Evolutionary conservation across 2,888 invertebrate genomes (phyloP).

Genomic region (Altica lythri): DNA sequence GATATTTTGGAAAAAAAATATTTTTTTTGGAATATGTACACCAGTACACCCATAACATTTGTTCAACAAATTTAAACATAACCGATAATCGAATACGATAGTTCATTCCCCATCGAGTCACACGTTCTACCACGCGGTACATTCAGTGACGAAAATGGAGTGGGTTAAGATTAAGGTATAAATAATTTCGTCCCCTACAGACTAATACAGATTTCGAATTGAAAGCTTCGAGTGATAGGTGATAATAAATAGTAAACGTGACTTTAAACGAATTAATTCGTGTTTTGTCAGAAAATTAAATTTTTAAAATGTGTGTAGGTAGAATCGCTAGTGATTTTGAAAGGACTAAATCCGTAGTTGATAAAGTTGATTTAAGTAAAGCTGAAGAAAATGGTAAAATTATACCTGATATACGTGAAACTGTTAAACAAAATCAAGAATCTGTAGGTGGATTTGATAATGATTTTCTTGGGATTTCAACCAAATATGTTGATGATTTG

Average conservation of each 20-base stretch:
- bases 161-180: constrained; percentile 14
- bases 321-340: constrained; percentile 36
- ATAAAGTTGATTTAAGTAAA: constrained; percentile 5
- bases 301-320: constrained; percentile 40
- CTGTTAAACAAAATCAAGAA: not conserved
- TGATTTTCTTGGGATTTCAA: constrained; percentile 47
- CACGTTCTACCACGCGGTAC: constrained; percentile 11
- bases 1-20: too few relatives aligned
- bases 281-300: not conserved
- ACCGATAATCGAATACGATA: too few relatives aligned
- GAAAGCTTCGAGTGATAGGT: too few relatives aligned
- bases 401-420: not conserved
- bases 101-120: too few relatives aligned
- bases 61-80: too few relatives aligned
- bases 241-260: constrained; percentile 1
- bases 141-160: constrained; percentile 6
- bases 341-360: constrained; percentile 18
- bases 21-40: too few relatives aligned
- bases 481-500: constrained; percentile 47
- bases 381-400: not conserved
- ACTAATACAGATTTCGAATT: not conserved
- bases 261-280: not conserved
- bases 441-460: constrained; percentile 12
- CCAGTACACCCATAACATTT: too few relatives aligned
- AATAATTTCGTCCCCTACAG: constrained; percentile 8